Evolutionary conservation across 1,140 invertebrate species (phyloP).

Genomic region (Galleria mellonella): DNA sequence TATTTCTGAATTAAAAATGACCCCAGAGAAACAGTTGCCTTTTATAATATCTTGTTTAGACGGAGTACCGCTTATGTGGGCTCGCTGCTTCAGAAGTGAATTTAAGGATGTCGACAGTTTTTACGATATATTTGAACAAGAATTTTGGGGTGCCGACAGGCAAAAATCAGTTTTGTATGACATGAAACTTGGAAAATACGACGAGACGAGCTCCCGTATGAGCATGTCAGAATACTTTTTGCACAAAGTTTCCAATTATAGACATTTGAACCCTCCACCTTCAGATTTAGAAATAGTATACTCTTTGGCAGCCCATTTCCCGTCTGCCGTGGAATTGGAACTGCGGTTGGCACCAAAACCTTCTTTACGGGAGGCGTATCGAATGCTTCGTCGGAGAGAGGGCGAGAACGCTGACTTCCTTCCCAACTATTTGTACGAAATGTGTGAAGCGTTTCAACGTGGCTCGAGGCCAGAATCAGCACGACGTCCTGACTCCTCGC

Average conservation of each 20-base stretch:
- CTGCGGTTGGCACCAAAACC: constrained; percentile 60
- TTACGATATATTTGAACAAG: constrained; percentile 55
- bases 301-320: constrained; percentile 63
- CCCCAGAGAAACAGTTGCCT: constrained; percentile 43
- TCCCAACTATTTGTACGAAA: constrained; percentile 67
- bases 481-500: constrained; percentile 24
- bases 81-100: constrained; percentile 56
- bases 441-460: constrained; percentile 63
- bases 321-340: constrained; percentile 59
- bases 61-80: constrained; percentile 62
- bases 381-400: constrained; percentile 54
- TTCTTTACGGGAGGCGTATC: constrained; percentile 58
- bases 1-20: constrained; percentile 54
- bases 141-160: constrained; percentile 59
- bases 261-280: constrained; percentile 55
- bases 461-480: constrained; percentile 46
- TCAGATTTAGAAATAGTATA: constrained; percentile 67
- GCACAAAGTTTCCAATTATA: constrained; percentile 62
- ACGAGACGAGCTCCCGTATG: constrained; percentile 42
- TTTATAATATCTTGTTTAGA: constrained; percentile 63
- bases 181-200: constrained; percentile 63
- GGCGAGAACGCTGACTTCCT: constrained; percentile 55
- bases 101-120: constrained; percentile 49
- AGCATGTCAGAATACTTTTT: constrained; percentile 66
- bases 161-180: constrained; percentile 62